Evolutionary conservation across 2,797 vertebrate genomes (phyloP), one percentile per base, ranked within the genome.

Genomic region (Melanotaenia boesemani): DNA sequence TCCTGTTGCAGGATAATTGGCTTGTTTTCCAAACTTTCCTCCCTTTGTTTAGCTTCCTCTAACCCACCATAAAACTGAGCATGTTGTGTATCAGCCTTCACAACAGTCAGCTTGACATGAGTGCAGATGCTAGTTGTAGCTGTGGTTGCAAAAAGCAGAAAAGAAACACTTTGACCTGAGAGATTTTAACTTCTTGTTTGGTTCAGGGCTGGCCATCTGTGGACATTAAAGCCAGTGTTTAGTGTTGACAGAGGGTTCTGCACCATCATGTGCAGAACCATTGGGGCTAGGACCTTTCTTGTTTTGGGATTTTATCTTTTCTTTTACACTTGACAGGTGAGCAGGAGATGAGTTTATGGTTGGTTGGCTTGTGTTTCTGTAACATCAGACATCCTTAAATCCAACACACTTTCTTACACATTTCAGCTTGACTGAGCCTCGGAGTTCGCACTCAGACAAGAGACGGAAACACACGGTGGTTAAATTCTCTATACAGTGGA

Each of bases 1-100:
- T 37, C 30, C 9, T 24, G 26, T 59, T 46, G 61, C 46, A 48
- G 63, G 30, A 65, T 59, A 58, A 68, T 55, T 81, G 22, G 22
- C 0, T 3, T 30, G 12, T 60, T 48, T 56, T 55, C 15, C 2
- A 50, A 50, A 50, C n/a, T 20, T 50, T 22, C 4, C 41, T 15
- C 3, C 41, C n/a, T 22, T 50, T 50, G n/a, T 22, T n/a, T 9
- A 9, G 48, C 48, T 50, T 22, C 48, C n/a, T 22, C 20, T 22
- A 50, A 11, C n/a, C 39, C n/a, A 50, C 20, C 20, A 3, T 50
- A n/a, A 46, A 18, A 5, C 41, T 5, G 18, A 50, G 20, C 16
- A 50, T 5, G 9, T 5, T 46, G 44, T 39, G 37, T 13, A 2
- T 39, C 37, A 20, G 18, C 44, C 18, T 6, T 50, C 20, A n/a